Evolutionary conservation across 2,797 vertebrate species (phyloP).

Genomic region (Ciconia nigra): DNA sequence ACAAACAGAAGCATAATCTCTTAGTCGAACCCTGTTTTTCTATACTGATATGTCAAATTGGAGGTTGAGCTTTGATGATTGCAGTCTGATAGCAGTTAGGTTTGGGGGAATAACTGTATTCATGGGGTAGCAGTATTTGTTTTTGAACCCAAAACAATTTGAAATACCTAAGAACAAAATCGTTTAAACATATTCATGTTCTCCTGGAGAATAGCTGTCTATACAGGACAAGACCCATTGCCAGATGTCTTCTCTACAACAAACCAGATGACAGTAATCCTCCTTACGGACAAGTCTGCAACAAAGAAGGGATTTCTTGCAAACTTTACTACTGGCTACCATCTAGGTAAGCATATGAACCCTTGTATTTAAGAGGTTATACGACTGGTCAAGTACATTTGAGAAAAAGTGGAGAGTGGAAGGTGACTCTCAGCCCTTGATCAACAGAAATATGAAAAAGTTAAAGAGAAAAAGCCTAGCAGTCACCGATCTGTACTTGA

Average conservation of each 20-base stretch:
- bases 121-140: not conserved
- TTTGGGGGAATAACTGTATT: not conserved
- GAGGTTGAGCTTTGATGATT: not conserved
- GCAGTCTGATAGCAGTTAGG: not conserved
- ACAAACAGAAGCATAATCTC: not conserved
- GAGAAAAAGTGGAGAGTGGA: not conserved
- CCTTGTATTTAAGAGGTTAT: not conserved
- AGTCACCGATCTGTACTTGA: not conserved
- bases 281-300: slow-evolving; percentile 60
- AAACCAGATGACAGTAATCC: slow-evolving; percentile 83
- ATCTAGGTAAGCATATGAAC: slow-evolving; percentile 72
- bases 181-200: not conserved
- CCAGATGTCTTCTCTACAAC: slow-evolving; percentile 85
- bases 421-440: not conserved
- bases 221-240: slow-evolving; percentile 65
- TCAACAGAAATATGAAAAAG: not conserved
- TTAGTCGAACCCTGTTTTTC: not conserved
- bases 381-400: not conserved
- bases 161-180: not conserved
- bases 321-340: slow-evolving; percentile 86
- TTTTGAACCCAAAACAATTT: not conserved
- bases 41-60: not conserved
- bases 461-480: not conserved
- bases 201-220: slow-evolving; percentile 62
- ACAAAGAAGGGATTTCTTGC: slow-evolving; percentile 82